A percentile compares a stretch with the other conserved stretches of the same genome.
These are phyloP conservation scores for Philypnodon macrostomus DNA, from an alignment of 2,797 vertebrate species.

Conservation along the genomic window DNA sequence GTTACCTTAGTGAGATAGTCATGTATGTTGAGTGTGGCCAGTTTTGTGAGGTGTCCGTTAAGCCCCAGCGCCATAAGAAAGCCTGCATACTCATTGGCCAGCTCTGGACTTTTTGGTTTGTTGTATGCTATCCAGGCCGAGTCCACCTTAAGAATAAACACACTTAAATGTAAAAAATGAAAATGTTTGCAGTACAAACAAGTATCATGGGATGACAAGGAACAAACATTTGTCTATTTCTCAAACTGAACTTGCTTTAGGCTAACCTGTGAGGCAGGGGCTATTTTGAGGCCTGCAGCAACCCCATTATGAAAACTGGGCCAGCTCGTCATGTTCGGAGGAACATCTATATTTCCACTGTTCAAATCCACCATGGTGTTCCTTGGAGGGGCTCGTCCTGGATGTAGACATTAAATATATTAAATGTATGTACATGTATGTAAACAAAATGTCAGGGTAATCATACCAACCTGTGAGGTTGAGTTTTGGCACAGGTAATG, in stretches of 20 bases:
- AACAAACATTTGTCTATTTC: neutral
- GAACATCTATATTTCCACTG: constrained; percentile 96
- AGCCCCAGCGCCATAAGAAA: constrained; percentile 97
- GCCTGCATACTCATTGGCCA: constrained; percentile 96
- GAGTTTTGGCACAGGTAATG: constrained; percentile 91
- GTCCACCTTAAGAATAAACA: constrained; percentile 76
- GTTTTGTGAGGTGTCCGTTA: constrained; percentile 94
- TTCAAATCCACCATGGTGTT: constrained; percentile 95
- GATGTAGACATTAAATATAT: neutral
- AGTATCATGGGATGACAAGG: neutral
- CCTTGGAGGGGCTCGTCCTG: constrained; percentile 92
- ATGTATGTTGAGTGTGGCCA: constrained; percentile 94
- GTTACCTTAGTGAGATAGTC: constrained; percentile 98
- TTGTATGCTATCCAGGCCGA: constrained; percentile 98
- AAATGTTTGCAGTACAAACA: constrained; percentile 9
- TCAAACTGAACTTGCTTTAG: constrained; percentile 2
- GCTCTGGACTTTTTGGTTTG: constrained; percentile 92
- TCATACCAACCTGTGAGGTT: constrained; percentile 87
- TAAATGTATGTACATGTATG: neutral
- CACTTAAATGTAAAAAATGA: neutral
- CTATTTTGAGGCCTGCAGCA: constrained; percentile 93
- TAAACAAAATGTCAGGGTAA: neutral
- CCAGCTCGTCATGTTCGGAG: constrained; percentile 98
- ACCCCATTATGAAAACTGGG: constrained; percentile 98
- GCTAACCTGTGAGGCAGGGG: constrained; percentile 86